Conservation (phyloP, 2,888 invertebrate species). For the Agriotes lineatus region DNA sequence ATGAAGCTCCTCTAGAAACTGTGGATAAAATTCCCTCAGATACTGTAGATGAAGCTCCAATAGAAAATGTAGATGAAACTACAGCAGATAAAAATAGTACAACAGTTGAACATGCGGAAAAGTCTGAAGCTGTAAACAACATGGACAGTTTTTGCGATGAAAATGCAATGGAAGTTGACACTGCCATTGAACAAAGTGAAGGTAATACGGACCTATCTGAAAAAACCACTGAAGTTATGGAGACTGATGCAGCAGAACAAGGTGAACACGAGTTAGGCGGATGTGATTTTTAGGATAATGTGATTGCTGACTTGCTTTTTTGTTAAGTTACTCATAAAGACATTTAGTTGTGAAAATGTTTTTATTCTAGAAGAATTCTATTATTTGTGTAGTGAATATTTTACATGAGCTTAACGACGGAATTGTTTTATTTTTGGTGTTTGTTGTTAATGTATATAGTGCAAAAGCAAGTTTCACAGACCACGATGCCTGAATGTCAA, state of each 20-base stretch:
- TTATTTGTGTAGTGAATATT: background rate
- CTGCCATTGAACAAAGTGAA: background rate
- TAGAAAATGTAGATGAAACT: background rate
- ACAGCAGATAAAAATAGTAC: background rate
- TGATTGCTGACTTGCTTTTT: background rate
- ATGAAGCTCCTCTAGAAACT: no score
- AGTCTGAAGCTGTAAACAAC: no score
- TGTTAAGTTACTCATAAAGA: conserved; percentile 2
- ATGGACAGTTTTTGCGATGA: background rate
- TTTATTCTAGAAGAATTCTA: background rate
- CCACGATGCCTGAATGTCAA: background rate
- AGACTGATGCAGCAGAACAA: conserved; percentile 13
- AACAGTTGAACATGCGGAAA: background rate
- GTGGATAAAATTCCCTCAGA: no score
- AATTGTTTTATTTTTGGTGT: no score
- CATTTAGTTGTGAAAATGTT: background rate
- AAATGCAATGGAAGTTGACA: conserved; percentile 3
- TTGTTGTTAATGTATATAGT: no score
- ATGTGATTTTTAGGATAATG: no score
- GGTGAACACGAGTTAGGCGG: background rate
- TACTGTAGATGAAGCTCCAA: no score
- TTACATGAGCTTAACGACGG: background rate
- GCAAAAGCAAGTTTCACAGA: background rate
- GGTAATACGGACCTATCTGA: background rate
- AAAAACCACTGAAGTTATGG: background rate